A percentile compares a stretch with the other conserved stretches of the same genome.
Conservation (phyloP, 2,797 vertebrate genomes). For the Takifugu ocellatus region DNA sequence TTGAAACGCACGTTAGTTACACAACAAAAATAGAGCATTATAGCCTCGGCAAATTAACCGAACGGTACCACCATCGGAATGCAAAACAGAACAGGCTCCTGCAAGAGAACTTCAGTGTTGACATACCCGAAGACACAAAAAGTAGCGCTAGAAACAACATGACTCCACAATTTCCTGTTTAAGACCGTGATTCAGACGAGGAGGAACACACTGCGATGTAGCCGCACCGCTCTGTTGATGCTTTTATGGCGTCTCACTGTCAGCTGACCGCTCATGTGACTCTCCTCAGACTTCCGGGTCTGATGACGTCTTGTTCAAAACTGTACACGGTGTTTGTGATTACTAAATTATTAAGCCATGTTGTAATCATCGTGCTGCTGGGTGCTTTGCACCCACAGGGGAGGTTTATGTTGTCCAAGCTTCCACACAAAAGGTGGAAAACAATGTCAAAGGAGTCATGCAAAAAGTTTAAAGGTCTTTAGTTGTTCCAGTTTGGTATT, state of each 20-base stretch:
- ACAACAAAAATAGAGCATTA: slow-evolving; percentile 8
- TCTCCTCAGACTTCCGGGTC: background rate
- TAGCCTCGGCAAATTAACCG: background rate
- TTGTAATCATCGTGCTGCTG: no score
- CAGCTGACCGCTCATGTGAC: slow-evolving; percentile 74
- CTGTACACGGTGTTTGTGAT: background rate
- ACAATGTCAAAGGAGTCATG: no score
- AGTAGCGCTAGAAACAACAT: slow-evolving; percentile 74
- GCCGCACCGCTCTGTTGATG: background rate
- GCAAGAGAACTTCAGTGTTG: background rate
- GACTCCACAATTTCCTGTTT: slow-evolving; percentile 40
- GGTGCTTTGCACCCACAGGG: no score
- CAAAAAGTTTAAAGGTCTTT: no score
- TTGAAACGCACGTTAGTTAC: slow-evolving; percentile 37
- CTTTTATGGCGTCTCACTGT: slow-evolving; percentile 53
- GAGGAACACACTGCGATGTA: slow-evolving; percentile 51
- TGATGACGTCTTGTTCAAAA: background rate
- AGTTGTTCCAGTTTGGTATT: no score
- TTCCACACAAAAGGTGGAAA: no score
- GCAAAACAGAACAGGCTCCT: background rate
- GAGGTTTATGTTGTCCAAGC: no score
- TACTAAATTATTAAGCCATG: no score
- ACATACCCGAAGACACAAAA: slow-evolving; percentile 71
- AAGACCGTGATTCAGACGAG: background rate
- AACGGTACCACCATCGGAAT: background rate